Conservation (phyloP, 2,113 vertebrate genomes). For the Mixornis gularis region DNA sequence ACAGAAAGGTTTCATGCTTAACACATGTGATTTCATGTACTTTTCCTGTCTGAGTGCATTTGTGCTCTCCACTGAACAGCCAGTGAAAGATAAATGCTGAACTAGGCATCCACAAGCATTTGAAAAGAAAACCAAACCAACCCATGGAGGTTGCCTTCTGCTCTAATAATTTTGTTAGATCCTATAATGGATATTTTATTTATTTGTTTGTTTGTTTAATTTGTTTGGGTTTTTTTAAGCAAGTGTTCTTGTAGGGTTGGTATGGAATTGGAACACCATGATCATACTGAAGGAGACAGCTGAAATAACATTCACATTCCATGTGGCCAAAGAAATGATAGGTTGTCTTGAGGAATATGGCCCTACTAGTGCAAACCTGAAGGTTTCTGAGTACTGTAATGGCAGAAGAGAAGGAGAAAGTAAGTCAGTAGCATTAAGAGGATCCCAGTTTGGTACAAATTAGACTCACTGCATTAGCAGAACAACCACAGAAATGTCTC, state of each 20-base stretch:
- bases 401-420: background rate
- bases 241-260: background rate
- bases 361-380: background rate
- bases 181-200: background rate
- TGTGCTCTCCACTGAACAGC: background rate
- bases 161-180: background rate
- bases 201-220: background rate
- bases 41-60: background rate
- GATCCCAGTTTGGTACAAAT: background rate
- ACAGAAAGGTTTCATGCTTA: background rate
- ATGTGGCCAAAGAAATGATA: background rate
- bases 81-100: background rate
- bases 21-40: fast-evolving
- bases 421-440: background rate
- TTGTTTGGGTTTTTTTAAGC: background rate
- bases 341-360: background rate
- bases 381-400: background rate
- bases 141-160: fast-evolving
- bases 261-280: background rate
- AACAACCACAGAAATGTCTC: background rate
- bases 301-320: background rate
- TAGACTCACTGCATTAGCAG: background rate
- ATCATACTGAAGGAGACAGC: background rate
- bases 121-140: no score
- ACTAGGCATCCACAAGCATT: background rate